Percentiles rank a stretch among this genome's conserved stretches.
Evolutionary conservation across 64 coral and sea anemone species (phyloP).

Genomic region (Stichodactyla helianthus): DNA sequence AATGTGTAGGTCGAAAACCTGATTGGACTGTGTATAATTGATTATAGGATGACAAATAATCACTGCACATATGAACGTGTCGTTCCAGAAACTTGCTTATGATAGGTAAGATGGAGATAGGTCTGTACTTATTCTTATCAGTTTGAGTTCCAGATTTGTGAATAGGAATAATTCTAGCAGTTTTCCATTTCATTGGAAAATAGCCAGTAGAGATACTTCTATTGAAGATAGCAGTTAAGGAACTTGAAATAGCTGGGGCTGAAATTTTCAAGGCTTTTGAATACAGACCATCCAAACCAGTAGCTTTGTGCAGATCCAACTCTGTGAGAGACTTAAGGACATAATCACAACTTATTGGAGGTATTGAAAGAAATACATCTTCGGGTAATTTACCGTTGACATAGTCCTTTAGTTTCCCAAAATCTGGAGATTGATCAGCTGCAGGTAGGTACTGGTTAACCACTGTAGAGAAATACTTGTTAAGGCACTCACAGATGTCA

Average conservation of each 20-base stretch:
- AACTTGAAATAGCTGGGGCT: background rate
- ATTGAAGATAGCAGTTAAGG: background rate
- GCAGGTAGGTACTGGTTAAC: background rate
- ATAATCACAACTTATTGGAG: background rate
- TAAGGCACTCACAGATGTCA: background rate
- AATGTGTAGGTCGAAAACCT: background rate
- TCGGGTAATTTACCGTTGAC: background rate
- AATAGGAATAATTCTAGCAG: background rate
- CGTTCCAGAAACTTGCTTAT: background rate
- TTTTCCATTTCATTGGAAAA: constrained; percentile 2
- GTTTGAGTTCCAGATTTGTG: background rate
- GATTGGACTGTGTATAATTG: background rate
- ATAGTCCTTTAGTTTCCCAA: background rate
- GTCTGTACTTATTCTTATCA: background rate
- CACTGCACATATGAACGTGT: background rate
- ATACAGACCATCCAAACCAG: background rate
- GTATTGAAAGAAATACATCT: background rate
- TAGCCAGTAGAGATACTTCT: background rate
- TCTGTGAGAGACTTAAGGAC: background rate
- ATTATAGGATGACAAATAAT: background rate
- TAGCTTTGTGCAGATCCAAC: background rate
- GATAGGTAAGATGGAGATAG: background rate
- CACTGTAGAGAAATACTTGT: background rate
- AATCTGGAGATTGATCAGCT: background rate
- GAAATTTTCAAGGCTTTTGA: background rate